Conservation (phyloP, 2,113 vertebrate species). For the Chrysemys picta region DNA sequence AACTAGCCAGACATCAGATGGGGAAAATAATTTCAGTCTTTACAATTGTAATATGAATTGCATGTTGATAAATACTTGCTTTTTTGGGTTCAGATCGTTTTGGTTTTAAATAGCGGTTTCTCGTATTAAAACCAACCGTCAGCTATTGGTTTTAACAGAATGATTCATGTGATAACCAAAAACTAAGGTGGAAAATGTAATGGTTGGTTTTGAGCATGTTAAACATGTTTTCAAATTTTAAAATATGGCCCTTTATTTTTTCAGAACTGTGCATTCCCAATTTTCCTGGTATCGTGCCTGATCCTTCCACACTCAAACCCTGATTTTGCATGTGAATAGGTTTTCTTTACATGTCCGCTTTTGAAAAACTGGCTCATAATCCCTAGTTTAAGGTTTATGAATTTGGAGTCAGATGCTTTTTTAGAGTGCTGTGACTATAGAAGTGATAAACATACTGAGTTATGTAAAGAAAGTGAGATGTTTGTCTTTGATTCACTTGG, state of each 20-base stretch:
- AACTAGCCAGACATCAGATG: neutral
- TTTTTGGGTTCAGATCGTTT: neutral
- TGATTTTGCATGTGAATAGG: neutral
- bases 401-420: constrained; percentile 12
- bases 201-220: neutral
- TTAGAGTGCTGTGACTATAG: neutral
- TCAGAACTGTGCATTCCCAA: neutral
- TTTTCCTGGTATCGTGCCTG: neutral
- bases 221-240: neutral
- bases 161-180: neutral
- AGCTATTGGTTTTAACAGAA: neutral
- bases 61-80: neutral
- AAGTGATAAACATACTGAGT: neutral
- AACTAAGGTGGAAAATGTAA: neutral
- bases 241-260: neutral
- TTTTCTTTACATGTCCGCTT: neutral
- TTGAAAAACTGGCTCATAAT: neutral
- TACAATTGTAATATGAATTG: neutral
- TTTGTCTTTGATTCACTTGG: constrained; percentile 17
- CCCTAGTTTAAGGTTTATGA: neutral
- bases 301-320: neutral
- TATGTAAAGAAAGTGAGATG: neutral
- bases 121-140: neutral
- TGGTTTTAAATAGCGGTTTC: neutral
- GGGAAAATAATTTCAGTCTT: neutral